Evolutionary conservation across 2,797 vertebrate genomes (phyloP), one percentile per base, ranked within the genome.

Genomic region (Linurgus olivaceus): DNA sequence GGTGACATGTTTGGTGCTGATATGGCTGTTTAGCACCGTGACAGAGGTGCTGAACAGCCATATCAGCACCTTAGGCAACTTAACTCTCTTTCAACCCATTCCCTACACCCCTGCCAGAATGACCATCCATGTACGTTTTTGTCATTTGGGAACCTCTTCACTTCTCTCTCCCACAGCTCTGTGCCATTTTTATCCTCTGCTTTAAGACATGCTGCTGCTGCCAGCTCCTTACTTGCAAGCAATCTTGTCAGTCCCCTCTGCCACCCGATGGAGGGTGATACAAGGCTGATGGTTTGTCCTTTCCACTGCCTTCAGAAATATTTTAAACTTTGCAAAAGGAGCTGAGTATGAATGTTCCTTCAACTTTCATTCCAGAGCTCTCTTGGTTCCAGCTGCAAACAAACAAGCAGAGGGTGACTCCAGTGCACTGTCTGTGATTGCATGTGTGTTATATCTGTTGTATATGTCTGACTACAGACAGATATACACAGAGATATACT

Each of bases 111-210:
- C 17, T 47, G 70, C 19, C 23, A 70, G 74, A 50, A 47, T 58
- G n/a, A 51, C 42, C 7, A 50, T 50, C 50, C 20, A 2, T 21
- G 20, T 40, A 51, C 0, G 0, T 84, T 68, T 71, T 48, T 28
- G 54, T 54, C 26, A 37, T 84, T 58, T 2, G 2, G 51, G 54
- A 61, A 68, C 10, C 21, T 52, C 58, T 74, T 45, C 52, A 17
- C 9, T 52, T 42, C 23, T 17, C 25, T 81, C 25, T 81, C 7
- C 29, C 47, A 57, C n/a, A 68, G 47, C n/a, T 45, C 58, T 54
- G 10, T 0, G 1, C 17, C n/a, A 20, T 68, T 78, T 84, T 72
- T 20, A 28, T 28, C 38, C 24, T 68, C 42, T 54, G n/a, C 38
- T 81, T 67, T 62, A 63, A 67, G 19, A 44, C 14, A 10, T 26